Evolutionary conservation across 1,140 invertebrate genomes (phyloP), one percentile per base, ranked within the genome.

Genomic region (Bombus vancouverensis): DNA sequence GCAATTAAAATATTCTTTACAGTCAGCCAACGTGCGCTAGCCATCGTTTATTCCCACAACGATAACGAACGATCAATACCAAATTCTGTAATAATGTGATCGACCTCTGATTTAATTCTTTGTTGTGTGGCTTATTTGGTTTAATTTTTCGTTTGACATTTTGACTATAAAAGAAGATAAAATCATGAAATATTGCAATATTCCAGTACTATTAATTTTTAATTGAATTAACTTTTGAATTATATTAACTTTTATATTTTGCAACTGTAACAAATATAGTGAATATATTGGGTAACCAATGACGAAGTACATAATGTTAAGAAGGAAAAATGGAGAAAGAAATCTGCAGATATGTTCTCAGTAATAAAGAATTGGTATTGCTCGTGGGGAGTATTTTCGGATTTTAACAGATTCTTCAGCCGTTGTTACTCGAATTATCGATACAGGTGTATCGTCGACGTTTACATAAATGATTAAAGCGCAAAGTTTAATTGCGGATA

Each of bases 1-100:
- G 90, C 91, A 93, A 93, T 93, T 93, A 93, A 92, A 92, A 93
- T 92, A 92, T 92, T 90, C 91, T 89, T 88, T 90, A 81, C 85
- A 75, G 82, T 83, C 87, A 68, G 77, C 73, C 76, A 53, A 53
- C 53, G 74, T 68, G 84, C 74, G 83, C 66, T 71, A 32, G 59
- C 70, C 86, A 75, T 68, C 88, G 82, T 90, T 90, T 90, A 90
- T 90, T 87, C 78, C 75, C 72, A 84, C 77, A 82, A 78, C 75
- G 75, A 79, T 86, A 82, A 81, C 77, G 80, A 86, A 90, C 83
- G 84, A 83, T 87, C 85, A 57, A 47, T 72, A 83, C 47, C 65
- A 82, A 82, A 87, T 90, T 89, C 62, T 77, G 66, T 44, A 81
- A 73, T 62, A 62, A 68, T 47, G 42, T 37, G 34, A 32, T 73